A percentile compares a stretch with the other conserved stretches of the same genome.
phyloP scores from a whole-genome alignment of 2,113 vertebrate species.

The Thymallus thymallus region DNA sequence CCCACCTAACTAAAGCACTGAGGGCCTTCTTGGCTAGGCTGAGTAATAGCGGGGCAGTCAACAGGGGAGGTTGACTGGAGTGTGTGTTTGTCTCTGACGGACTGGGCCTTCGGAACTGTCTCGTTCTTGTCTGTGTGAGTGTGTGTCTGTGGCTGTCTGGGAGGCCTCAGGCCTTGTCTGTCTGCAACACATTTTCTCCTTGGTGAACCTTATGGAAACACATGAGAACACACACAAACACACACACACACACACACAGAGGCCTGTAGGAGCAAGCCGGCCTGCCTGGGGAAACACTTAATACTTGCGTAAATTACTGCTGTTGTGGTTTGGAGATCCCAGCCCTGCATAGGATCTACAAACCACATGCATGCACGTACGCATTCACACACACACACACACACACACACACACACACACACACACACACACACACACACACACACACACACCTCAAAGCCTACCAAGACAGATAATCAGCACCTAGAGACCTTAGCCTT shows the following conservation, averaged over 20 bases:
- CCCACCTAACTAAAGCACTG: not conserved
- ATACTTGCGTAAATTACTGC: constrained; percentile 48
- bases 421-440: not conserved
- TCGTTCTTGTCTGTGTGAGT: not conserved
- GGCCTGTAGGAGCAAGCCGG: constrained; percentile 36
- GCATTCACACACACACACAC: not conserved
- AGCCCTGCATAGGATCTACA: constrained; percentile 21
- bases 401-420: not conserved
- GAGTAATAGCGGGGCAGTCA: not conserved
- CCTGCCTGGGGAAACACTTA: constrained; percentile 43
- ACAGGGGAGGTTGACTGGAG: not conserved
- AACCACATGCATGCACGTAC: not conserved
- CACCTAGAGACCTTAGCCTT: constrained; percentile 13
- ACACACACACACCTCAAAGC: constrained; percentile 5
- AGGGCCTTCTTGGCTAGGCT: not conserved
- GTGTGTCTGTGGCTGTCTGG: constrained; percentile 1
- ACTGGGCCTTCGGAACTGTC: not conserved
- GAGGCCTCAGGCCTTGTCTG: constrained; percentile 33
- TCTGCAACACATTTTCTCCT: constrained; percentile 16
- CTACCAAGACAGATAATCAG: constrained; percentile 18
- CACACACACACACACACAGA: constrained; percentile 3
- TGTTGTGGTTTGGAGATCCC: constrained; percentile 32
- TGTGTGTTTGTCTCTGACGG: not conserved
- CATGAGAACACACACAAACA: constrained; percentile 21
- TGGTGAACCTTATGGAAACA: constrained; percentile 12